Base-by-base conservation (phyloP, 1,140 invertebrate species). In the Orchestia grillus region DNA sequence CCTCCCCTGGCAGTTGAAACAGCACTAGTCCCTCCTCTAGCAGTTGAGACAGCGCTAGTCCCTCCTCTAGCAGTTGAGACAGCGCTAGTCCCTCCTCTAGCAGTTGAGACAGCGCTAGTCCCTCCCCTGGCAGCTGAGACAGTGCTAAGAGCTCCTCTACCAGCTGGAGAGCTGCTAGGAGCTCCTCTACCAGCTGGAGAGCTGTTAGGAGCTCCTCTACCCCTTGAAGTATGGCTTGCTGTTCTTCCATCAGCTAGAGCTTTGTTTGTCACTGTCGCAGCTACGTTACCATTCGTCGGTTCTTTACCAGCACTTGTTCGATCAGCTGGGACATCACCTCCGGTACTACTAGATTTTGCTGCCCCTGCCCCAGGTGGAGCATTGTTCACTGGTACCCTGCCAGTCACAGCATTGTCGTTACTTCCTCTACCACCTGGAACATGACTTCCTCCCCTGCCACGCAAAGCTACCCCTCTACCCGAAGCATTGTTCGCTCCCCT, bases 101-200 rank as follows among this genome's bases (percentile, higher is more conserved):
- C 92, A 94, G 44, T 8, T 44, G 44, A 4, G 42, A 16, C 41
- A 28, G 0, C 42, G 36, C 23, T 94, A 11, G 44, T 40, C 4
- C 6, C 92, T 44, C 92, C 92, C 47, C 92, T 94, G 36, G 44
- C 92, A 94, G 92, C 19, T 44, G 92, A 4, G 47, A 8, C 92
- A 40, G 8, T 94, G 19, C 23, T 94, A 4, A 11, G 23, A 15
- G 8, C 92, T 44, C 92, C 92, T 94, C 92, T 94, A 15, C 92
- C 92, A 94, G 92, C 44, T 44, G 92, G 8, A 94, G 44, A 6
- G 44, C 28, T 77, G 28, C 40, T 94, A 23, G 23, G 44, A 45
- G 8, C 92, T 44, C 92, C 92, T 94, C 92, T 94, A n/a, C 92
- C 92, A 94, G 92, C 44, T 44, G 44, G 4, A 94, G 40, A 44